phyloP scores from a whole-genome alignment of 2,888 invertebrate species.

The Drosophila melanosoma region DNA sequence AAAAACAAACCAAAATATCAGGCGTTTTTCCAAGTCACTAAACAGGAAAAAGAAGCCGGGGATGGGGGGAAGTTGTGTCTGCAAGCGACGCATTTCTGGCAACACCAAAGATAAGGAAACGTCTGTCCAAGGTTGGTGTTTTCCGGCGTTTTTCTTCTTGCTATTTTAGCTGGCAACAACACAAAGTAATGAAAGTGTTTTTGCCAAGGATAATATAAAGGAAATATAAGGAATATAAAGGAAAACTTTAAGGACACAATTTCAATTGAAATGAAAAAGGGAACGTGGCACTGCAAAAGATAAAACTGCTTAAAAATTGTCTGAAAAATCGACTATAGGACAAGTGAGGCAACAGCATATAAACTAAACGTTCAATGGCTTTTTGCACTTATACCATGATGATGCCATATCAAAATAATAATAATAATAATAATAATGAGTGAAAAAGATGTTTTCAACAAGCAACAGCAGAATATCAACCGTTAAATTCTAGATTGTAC shows the following conservation, averaged over 20 bases:
- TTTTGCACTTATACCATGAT: constrained; percentile 62
- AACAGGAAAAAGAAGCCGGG: constrained; percentile 19
- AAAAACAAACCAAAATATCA: constrained; percentile 11
- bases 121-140: constrained; percentile 30
- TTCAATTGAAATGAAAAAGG: constrained; percentile 24
- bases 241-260: constrained; percentile 17
- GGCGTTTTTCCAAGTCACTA: constrained; percentile 59
- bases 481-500: constrained; percentile 51
- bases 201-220: constrained; percentile 44
- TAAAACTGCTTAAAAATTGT: constrained; percentile 7
- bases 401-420: constrained; percentile 14
- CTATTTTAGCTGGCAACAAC: constrained; percentile 3
- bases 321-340: neutral
- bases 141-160: constrained; percentile 4
- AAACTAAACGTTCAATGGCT: constrained; percentile 61
- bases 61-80: neutral
- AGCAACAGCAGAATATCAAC: constrained; percentile 35
- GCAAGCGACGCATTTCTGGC: constrained; percentile 36
- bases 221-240: constrained; percentile 14
- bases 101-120: constrained; percentile 36
- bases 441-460: constrained; percentile 47
- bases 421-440: constrained; percentile 52
- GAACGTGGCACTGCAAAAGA: constrained; percentile 2
- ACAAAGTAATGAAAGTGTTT: constrained; percentile 52
- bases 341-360: neutral